Percentiles rank a stretch among this genome's conserved stretches.
These are phyloP conservation scores for Cyprinodon tularosa DNA, from an alignment of 2,113 vertebrate genomes.

Conservation along the genomic window DNA sequence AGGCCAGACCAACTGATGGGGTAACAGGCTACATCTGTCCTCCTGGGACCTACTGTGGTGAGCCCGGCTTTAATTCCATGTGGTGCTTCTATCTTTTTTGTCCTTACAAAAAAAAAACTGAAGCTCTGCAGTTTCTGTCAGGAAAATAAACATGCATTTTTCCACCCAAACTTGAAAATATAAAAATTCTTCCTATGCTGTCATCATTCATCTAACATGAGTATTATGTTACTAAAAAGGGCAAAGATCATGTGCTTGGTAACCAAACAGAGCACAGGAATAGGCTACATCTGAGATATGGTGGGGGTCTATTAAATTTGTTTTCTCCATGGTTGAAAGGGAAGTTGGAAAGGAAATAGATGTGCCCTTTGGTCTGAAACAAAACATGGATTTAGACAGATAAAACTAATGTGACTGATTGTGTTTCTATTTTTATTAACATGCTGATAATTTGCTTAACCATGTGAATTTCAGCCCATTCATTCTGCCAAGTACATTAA, in stretches of 20 bases:
- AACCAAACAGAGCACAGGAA: background rate
- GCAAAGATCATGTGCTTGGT: background rate
- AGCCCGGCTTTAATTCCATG: slow-evolving; percentile 49
- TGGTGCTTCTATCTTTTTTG: slow-evolving; percentile 4
- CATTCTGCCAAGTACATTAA: background rate
- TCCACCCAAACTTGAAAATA: background rate
- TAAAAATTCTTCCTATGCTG: background rate
- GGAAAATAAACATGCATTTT: background rate
- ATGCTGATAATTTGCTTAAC: slow-evolving; percentile 20
- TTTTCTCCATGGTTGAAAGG: slow-evolving; percentile 15
- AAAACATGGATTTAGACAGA: slow-evolving; percentile 33
- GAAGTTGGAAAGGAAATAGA: slow-evolving; percentile 20
- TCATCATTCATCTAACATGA: background rate
- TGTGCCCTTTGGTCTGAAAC: slow-evolving; percentile 9
- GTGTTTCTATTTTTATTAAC: slow-evolving; percentile 25
- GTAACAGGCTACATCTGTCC: slow-evolving; percentile 86
- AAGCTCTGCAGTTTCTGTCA: background rate
- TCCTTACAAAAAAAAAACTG: slow-evolving; percentile 4
- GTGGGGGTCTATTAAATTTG: background rate
- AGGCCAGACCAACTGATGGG: slow-evolving; percentile 82
- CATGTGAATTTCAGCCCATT: slow-evolving; percentile 5
- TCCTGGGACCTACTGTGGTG: slow-evolving; percentile 87
- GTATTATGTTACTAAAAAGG: background rate
- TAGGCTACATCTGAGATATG: background rate
- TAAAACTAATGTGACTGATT: slow-evolving; percentile 43